These are phyloP conservation scores for Volucella bombylans DNA, from an alignment of 2,888 invertebrate genomes.

Conservation along the genomic window DNA sequence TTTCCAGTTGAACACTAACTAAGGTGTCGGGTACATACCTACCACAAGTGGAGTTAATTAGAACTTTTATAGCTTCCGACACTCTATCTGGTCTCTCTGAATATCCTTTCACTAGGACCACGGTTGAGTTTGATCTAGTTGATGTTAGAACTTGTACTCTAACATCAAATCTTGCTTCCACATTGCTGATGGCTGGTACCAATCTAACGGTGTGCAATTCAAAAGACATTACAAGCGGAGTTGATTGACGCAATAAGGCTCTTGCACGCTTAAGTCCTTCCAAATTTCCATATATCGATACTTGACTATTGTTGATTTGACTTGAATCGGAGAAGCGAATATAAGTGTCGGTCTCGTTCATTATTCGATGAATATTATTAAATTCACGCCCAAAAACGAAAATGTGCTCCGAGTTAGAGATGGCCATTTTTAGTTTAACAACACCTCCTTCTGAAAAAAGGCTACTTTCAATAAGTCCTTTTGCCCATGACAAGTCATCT, in stretches of 20 bases:
- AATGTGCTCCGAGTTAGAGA: slow-evolving; percentile 98
- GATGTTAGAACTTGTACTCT: slow-evolving; percentile 90
- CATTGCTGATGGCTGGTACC: slow-evolving; percentile 90
- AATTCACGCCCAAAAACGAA: slow-evolving; percentile 96
- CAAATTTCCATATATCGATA: slow-evolving; percentile 96
- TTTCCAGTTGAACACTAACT: slow-evolving; percentile 86
- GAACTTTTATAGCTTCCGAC: slow-evolving; percentile 93
- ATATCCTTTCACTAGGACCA: slow-evolving; percentile 94
- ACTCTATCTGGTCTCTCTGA: slow-evolving; percentile 93
- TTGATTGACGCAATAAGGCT: slow-evolving; percentile 91
- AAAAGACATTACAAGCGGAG: slow-evolving; percentile 95
- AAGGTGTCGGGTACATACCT: slow-evolving; percentile 85
- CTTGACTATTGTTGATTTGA: slow-evolving; percentile 97
- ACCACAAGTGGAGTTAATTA: slow-evolving; percentile 90
- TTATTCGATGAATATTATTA: slow-evolving; percentile 87
- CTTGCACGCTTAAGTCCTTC: slow-evolving; percentile 94
- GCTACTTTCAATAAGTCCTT: slow-evolving; percentile 92
- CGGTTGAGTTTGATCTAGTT: slow-evolving; percentile 91
- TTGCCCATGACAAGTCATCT: slow-evolving; percentile 91
- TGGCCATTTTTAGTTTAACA: slow-evolving; percentile 98
- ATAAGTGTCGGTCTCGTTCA: slow-evolving; percentile 98
- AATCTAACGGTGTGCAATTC: slow-evolving; percentile 92
- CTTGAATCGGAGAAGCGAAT: slow-evolving; percentile 99
- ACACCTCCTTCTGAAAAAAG: slow-evolving; percentile 96
- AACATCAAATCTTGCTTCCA: slow-evolving; percentile 92